Conservation (phyloP, 2,888 invertebrate species). For the Nymphalis c-album region DNA sequence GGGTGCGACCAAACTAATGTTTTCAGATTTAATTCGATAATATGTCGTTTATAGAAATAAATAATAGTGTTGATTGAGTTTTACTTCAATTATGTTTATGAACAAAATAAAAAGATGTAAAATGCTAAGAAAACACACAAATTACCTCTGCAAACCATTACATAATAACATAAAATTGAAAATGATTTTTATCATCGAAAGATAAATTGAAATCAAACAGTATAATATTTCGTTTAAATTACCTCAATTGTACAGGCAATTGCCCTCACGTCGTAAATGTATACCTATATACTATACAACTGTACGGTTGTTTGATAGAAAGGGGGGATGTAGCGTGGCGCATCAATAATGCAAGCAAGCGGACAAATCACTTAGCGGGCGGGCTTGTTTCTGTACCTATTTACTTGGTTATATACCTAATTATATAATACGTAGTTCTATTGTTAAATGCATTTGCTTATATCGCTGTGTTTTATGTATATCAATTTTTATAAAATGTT, state of each 20-base stretch:
- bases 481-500: no score
- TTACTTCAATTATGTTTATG: no score
- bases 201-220: neutral
- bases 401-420: conserved; percentile 11
- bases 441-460: neutral
- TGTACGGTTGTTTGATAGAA: conserved; percentile 27
- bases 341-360: conserved; percentile 72
- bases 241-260: conserved; percentile 18
- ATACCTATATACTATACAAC: conserved; percentile 14
- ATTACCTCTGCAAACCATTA: no score
- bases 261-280: conserved; percentile 2
- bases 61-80: no score
- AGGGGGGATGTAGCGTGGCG: conserved; percentile 34
- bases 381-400: conserved; percentile 34
- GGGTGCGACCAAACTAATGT: no score
- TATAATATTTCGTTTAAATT: conserved; percentile 12
- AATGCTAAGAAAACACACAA: no score
- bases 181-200: no score
- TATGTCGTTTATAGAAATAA: no score
- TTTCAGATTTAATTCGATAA: no score
- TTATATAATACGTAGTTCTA: conserved; percentile 3
- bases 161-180: no score
- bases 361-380: conserved; percentile 70
- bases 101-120: no score
- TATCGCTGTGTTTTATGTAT: no score